Evolutionary conservation across 2,888 invertebrate species (phyloP), one percentile per base, ranked within the genome.

Genomic region (Luffia ferchaultella): DNA sequence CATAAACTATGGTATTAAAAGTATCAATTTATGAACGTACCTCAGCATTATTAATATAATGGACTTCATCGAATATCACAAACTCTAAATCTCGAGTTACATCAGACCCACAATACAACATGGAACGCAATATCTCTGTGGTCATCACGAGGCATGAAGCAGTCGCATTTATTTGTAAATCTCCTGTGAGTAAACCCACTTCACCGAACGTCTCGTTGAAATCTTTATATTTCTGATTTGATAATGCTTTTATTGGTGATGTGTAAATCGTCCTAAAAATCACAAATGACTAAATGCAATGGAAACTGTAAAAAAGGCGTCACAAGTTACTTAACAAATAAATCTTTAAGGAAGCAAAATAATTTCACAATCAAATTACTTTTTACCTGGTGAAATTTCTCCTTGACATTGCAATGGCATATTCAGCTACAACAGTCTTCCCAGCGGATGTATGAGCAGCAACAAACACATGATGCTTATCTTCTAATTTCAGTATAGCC

Each of bases 401-500:
- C 63, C 94, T 90, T 0, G 97, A 96, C 64, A 99, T 85, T 0
- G 98, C 98, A 58, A 99, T 97, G 0, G 99, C 99, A 75, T 99
- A 99, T 78, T 99, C 99, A 0, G 99, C 99, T 1, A 99, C 97
- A 0, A 97, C 98, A 0, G 99, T 99, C 84, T 99, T 99, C 18
- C 95, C 96, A 1, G 99, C 99, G 0, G 99, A 99, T 0, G 99
- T 99, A 68, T 99, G 99, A 0, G 99, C 99, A 0, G 99, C 97
- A 0, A 99, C 98, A 74, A 99, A 98, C 0, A 99, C 96, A 69
- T 96, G 96, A 61, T 96, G 92, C 15, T 95, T 92, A 62, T 94
- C 91, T 76, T 99, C 98, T 50, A 99, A 76, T 69, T 94, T 95
- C 3, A 98, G 76, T 53, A 99, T 95, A 1, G 99, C 98, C 86